These are phyloP conservation scores for Lycia hirtaria DNA, from an alignment of 2,888 invertebrate genomes.

Conservation along the genomic window DNA sequence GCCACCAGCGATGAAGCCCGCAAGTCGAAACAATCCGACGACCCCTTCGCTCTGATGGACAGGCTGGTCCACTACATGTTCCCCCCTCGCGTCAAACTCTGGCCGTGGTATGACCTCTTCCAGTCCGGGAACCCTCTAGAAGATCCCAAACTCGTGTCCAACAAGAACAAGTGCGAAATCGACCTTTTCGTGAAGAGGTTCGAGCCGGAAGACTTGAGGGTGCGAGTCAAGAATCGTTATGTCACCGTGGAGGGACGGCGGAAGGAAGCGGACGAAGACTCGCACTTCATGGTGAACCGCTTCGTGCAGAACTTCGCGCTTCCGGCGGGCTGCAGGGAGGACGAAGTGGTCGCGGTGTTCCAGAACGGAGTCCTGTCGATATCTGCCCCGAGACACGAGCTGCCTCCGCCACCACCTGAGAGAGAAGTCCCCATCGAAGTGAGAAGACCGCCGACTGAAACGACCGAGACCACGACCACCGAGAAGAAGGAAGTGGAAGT, in stretches of 20 bases:
- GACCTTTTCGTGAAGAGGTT: slow-evolving; percentile 69
- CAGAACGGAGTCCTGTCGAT: slow-evolving; percentile 68
- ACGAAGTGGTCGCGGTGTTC: slow-evolving; percentile 72
- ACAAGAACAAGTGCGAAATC: slow-evolving; percentile 65
- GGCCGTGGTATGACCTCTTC: slow-evolving; percentile 78
- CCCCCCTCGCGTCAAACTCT: slow-evolving; percentile 51
- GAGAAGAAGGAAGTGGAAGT: slow-evolving; percentile 50
- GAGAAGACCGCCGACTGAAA: slow-evolving; percentile 48
- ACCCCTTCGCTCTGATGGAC: slow-evolving; percentile 71
- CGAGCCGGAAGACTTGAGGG: slow-evolving; percentile 71
- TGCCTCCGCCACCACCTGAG: slow-evolving; percentile 75
- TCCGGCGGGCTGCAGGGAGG: slow-evolving; percentile 69
- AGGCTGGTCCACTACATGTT: slow-evolving; percentile 62
- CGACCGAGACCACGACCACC: slow-evolving; percentile 38
- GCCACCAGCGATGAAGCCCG: slow-evolving; percentile 50
- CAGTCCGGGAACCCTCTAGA: slow-evolving; percentile 67
- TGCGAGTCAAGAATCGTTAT: slow-evolving; percentile 75
- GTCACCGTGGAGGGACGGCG: slow-evolving; percentile 74
- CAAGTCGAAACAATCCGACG: slow-evolving; percentile 48
- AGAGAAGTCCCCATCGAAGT: slow-evolving; percentile 74
- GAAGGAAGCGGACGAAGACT: slow-evolving; percentile 59
- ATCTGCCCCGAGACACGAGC: slow-evolving; percentile 71
- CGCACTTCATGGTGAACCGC: slow-evolving; percentile 70
- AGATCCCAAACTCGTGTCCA: slow-evolving; percentile 72
- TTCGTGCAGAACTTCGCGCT: slow-evolving; percentile 74